phyloP scores from a whole-genome alignment of 2,113 vertebrate genomes.

The Silurus asotus region DNA sequence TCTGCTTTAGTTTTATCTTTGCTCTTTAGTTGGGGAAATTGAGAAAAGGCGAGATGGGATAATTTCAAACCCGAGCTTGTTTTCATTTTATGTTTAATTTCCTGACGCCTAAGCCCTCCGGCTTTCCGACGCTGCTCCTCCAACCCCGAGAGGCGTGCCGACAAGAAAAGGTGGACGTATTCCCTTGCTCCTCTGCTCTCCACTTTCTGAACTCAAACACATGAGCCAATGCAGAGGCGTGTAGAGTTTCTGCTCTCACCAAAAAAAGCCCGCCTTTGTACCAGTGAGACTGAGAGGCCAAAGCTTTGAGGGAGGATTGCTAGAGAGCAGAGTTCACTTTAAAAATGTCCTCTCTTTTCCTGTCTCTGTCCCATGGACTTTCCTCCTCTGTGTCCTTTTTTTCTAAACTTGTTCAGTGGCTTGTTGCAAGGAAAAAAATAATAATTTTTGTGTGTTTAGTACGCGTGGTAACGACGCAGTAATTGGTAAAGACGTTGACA shows the following conservation, averaged over 20 bases:
- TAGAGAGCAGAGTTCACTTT: conserved; percentile 34
- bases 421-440: conserved; percentile 64
- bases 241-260: conserved; percentile 34
- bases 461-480: conserved; percentile 66
- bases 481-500: conserved; percentile 81
- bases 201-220: conserved; percentile 40
- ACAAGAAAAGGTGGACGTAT: conserved; percentile 47
- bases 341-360: conserved; percentile 11
- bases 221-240: conserved; percentile 21
- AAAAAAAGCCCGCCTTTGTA: conserved; percentile 35
- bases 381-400: conserved; percentile 14
- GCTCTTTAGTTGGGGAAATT: conserved; percentile 70
- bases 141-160: conserved; percentile 58
- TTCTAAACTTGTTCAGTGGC: conserved; percentile 50
- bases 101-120: conserved; percentile 86
- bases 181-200: conserved; percentile 47
- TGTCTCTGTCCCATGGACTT: conserved; percentile 13
- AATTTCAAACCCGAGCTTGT: conserved; percentile 81
- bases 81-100: conserved; percentile 99
- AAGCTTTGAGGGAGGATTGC: conserved; percentile 17
- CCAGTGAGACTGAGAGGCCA: conserved; percentile 26
- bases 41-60: conserved; percentile 78
- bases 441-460: conserved; percentile 63
- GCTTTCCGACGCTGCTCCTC: conserved; percentile 76
- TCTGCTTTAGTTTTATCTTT: conserved; percentile 24